Evolutionary conservation across 1,140 invertebrate genomes (phyloP).

Genomic region (Anastrepha obliqua): DNA sequence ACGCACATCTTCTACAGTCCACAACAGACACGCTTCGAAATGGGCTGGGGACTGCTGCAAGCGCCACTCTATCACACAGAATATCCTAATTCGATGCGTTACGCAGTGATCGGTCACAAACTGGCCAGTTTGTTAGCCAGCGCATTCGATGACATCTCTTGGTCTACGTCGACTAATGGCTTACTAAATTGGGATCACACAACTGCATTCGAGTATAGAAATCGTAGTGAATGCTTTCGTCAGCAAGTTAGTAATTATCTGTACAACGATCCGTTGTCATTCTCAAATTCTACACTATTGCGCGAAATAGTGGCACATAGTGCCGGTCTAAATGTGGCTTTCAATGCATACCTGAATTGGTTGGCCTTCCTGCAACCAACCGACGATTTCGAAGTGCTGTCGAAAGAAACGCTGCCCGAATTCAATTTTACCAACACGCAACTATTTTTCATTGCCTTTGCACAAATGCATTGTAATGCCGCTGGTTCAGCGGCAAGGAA

Average conservation of each 20-base stretch:
- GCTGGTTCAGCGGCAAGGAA: background rate
- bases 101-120: slow-evolving; percentile 94
- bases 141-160: slow-evolving; percentile 97
- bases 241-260: slow-evolving; percentile 85
- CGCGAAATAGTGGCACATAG: slow-evolving; percentile 82
- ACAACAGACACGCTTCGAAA: slow-evolving; percentile 96
- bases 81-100: slow-evolving; percentile 92
- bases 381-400: slow-evolving; percentile 63
- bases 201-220: slow-evolving; percentile 91
- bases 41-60: slow-evolving; percentile 95
- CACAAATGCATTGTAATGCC: slow-evolving; percentile 75
- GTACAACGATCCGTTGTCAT: slow-evolving; percentile 61
- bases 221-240: slow-evolving; percentile 90
- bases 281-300: slow-evolving; percentile 79
- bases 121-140: slow-evolving; percentile 95
- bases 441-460: slow-evolving; percentile 84
- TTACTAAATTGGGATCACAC: slow-evolving; percentile 93
- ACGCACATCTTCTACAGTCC: slow-evolving; percentile 76
- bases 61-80: slow-evolving; percentile 92
- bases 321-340: slow-evolving; percentile 79
- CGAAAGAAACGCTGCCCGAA: slow-evolving; percentile 65
- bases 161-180: slow-evolving; percentile 84
- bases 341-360: slow-evolving; percentile 76
- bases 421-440: slow-evolving; percentile 75
- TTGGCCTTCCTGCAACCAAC: slow-evolving; percentile 64